Evolutionary conservation across 2,888 invertebrate species (phyloP).

Genomic region (Trissonchulus latispiculum): DNA sequence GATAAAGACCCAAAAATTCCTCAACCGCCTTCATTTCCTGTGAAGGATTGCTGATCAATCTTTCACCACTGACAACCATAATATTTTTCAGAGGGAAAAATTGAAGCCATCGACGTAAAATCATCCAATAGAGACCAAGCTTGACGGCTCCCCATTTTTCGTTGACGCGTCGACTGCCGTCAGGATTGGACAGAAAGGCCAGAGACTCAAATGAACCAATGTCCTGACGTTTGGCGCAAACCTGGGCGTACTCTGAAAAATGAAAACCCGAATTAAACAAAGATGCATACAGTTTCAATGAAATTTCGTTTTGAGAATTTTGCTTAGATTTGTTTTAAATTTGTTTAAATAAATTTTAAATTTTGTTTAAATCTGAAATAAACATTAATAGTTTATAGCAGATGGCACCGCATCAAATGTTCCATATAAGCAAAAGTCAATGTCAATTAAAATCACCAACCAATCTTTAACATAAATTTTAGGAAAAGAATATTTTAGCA

Average conservation of each 20-base stretch:
- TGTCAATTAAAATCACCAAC: too few species aligned
- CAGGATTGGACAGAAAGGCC: conserved; percentile 56
- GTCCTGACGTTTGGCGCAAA: conserved; percentile 59
- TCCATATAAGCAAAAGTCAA: too few species aligned
- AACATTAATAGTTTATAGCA: too few species aligned
- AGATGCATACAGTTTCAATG: too few species aligned
- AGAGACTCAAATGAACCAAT: conserved; percentile 69
- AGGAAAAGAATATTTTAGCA: too few species aligned
- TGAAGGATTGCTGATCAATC: conserved; percentile 71
- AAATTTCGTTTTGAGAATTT: too few species aligned
- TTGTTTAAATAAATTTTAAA: too few species aligned
- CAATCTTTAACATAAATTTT: too few species aligned
- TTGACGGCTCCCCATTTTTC: conserved; percentile 59
- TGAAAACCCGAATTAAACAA: too few species aligned
- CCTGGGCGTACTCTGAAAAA: conserved; percentile 79
- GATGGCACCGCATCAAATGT: too few species aligned
- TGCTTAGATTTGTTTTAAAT: too few species aligned
- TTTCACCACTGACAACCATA: conserved; percentile 72
- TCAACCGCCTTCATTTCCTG: conserved; percentile 70
- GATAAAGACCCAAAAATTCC: conserved; percentile 71
- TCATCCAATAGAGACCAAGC: conserved; percentile 65
- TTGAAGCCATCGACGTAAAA: conserved; percentile 67
- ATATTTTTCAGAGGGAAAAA: conserved; percentile 67
- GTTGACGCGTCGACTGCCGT: conserved; percentile 50
- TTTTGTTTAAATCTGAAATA: too few species aligned